Evolutionary conservation across 2,888 invertebrate species (phyloP).

Genomic region (Mythimna pallens): DNA sequence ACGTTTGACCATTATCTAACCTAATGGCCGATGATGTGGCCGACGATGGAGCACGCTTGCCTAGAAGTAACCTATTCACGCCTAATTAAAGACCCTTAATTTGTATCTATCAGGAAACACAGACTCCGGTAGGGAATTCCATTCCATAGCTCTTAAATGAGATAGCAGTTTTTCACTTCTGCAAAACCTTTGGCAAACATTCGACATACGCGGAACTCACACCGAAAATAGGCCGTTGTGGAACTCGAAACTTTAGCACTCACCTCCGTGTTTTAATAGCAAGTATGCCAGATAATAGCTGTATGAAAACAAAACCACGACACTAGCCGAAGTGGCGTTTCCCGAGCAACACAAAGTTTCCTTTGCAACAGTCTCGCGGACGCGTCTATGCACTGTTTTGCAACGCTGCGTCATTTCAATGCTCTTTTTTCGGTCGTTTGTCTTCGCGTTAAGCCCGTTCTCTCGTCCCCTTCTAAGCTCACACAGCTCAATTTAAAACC

Average conservation of each 20-base stretch:
- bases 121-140: no score
- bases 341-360: conserved; percentile 52
- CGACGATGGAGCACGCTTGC: no score
- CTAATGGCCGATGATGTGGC: no score
- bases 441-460: conserved; percentile 73
- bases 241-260: conserved; percentile 17
- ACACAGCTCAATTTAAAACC: conserved; percentile 76
- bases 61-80: no score
- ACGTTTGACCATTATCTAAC: no score
- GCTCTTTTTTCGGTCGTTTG: conserved; percentile 77
- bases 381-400: conserved; percentile 66
- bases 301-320: conserved; percentile 37
- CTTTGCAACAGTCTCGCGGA: conserved; percentile 54
- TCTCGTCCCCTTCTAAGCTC: conserved; percentile 70
- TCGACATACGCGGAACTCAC: not conserved
- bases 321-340: conserved; percentile 20
- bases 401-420: conserved; percentile 68
- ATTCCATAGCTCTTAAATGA: no score
- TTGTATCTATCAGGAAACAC: no score
- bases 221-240: not conserved
- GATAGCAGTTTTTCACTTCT: no score
- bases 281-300: conserved; percentile 50
- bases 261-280: conserved; percentile 49
- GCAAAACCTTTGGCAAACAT: no score
- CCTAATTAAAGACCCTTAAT: no score